A percentile compares a stretch with the other conserved stretches of the same genome.
phyloP scores from a whole-genome alignment of 1,140 invertebrate genomes.

The Zeugodacus cucurbitae region DNA sequence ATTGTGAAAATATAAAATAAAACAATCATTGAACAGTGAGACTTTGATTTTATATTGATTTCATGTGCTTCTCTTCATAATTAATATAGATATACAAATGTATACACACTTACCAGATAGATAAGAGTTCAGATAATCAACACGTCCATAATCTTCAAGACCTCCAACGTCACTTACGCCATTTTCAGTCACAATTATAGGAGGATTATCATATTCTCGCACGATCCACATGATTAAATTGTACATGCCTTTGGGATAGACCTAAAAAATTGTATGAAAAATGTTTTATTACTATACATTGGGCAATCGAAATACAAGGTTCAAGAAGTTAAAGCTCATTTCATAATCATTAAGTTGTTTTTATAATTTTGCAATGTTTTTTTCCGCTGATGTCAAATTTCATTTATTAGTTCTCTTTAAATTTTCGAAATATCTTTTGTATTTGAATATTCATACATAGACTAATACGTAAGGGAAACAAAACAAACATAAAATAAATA shows the following conservation, averaged over 20 bases:
- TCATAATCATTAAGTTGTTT: too few relatives aligned
- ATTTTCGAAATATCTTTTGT: too few relatives aligned
- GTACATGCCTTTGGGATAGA: constrained; percentile 76
- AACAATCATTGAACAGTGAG: neutral
- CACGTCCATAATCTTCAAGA: constrained; percentile 68
- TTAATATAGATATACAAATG: neutral
- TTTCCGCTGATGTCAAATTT: too few relatives aligned
- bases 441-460: too few relatives aligned
- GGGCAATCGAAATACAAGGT: too few relatives aligned
- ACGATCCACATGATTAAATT: constrained; percentile 76
- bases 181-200: constrained; percentile 81
- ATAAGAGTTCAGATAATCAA: constrained; percentile 73
- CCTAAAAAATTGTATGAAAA: constrained; percentile 55
- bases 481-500: too few relatives aligned
- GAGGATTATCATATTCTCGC: constrained; percentile 74
- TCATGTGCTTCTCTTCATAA: too few relatives aligned
- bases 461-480: too few relatives aligned
- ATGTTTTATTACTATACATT: neutral
- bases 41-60: too few relatives aligned
- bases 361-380: too few relatives aligned
- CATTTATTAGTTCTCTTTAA: too few relatives aligned
- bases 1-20: constrained; percentile 54
- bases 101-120: constrained; percentile 42
- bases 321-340: neutral
- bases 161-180: constrained; percentile 68